Evolutionary conservation across 1,140 invertebrate species (phyloP).

Genomic region (Caligus rogercresseyi): DNA sequence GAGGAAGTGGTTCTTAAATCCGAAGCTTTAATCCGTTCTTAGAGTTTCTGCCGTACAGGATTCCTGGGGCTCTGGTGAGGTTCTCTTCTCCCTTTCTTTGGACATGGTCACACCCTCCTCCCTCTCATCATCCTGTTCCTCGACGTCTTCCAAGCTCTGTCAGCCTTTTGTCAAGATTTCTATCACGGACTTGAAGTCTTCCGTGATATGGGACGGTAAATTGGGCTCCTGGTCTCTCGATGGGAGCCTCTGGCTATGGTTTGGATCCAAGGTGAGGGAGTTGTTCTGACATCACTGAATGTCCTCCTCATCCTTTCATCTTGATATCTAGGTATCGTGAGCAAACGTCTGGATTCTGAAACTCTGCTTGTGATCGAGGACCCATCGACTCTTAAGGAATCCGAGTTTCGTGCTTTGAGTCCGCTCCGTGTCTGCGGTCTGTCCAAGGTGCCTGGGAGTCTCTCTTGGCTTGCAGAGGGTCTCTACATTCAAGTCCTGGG

Average conservation of each 20-base stretch:
- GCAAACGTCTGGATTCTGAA: neutral
- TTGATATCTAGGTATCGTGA: neutral
- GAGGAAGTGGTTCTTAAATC: too few species aligned
- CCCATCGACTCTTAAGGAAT: too few species aligned
- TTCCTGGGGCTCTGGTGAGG: too few species aligned
- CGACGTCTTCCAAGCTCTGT: neutral
- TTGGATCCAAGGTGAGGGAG: neutral
- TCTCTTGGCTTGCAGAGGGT: neutral
- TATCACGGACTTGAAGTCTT: neutral
- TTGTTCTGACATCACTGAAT: too few species aligned
- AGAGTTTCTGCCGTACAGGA: too few species aligned
- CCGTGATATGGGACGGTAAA: neutral
- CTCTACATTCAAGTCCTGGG: neutral
- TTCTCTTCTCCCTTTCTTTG: too few species aligned
- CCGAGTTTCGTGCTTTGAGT: too few species aligned
- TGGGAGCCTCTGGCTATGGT: neutral
- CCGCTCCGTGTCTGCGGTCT: neutral
- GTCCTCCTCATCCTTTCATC: too few species aligned
- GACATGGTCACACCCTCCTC: too few species aligned
- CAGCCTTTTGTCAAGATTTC: neutral
- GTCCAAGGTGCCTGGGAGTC: neutral
- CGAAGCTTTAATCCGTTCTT: too few species aligned
- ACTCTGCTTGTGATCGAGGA: neutral
- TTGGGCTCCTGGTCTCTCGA: neutral
- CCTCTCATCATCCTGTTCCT: neutral